A percentile compares a stretch with the other conserved stretches of the same genome.
Evolutionary conservation across 2,797 vertebrate genomes (phyloP).

Genomic region (Lerista edwardsae): DNA sequence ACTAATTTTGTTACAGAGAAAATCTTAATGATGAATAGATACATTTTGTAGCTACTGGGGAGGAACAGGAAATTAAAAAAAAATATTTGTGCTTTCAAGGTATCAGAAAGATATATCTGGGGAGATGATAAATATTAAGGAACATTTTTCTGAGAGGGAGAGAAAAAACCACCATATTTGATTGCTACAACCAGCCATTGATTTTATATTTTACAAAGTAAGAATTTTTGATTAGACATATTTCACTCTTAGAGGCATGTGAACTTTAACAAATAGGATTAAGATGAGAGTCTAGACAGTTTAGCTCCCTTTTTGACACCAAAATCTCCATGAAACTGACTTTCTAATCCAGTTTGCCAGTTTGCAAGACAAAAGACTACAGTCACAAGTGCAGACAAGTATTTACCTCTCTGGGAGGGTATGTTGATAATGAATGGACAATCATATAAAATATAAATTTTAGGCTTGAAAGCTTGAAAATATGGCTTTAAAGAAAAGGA

Average conservation of each 20-base stretch:
- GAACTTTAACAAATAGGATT: background rate
- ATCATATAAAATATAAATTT: background rate
- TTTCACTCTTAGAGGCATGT: background rate
- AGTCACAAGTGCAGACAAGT: background rate
- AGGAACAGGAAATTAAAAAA: background rate
- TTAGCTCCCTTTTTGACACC: background rate
- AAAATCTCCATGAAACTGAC: background rate
- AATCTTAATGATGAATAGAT: slow-evolving; percentile 19
- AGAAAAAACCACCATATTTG: background rate
- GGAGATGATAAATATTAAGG: background rate
- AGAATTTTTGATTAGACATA: background rate
- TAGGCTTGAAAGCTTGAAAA: background rate
- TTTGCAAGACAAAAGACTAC: background rate
- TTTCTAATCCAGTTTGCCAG: background rate
- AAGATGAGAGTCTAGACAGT: background rate
- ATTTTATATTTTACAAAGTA: background rate
- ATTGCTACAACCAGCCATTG: background rate
- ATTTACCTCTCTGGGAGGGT: background rate
- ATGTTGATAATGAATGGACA: background rate
- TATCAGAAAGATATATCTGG: background rate
- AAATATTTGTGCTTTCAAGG: background rate
- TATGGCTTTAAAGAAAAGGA: background rate
- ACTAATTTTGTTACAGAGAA: slow-evolving; percentile 18
- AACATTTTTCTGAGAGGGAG: background rate
- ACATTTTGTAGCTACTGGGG: background rate